Evolutionary conservation across 2,888 invertebrate species (phyloP).

Genomic region (Protodeltote pygarga): DNA sequence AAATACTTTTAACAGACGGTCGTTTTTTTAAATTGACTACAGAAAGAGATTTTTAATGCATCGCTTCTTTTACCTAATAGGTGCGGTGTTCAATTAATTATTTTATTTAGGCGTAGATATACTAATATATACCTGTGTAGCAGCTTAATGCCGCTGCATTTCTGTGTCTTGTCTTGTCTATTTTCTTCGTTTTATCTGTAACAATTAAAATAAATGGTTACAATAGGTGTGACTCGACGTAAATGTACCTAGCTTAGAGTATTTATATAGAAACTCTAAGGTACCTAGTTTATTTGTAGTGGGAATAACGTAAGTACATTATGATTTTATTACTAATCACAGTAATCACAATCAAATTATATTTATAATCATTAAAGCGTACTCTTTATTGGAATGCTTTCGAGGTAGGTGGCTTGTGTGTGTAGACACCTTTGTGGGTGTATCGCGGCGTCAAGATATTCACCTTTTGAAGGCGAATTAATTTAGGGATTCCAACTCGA

Average conservation of each 20-base stretch:
- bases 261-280: neutral
- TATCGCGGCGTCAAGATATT: slow-evolving; percentile 46
- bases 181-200: slow-evolving; percentile 57
- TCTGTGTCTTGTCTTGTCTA: slow-evolving; percentile 52
- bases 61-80: neutral
- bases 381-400: neutral
- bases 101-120: no score
- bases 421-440: slow-evolving; percentile 17
- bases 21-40: no score
- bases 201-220: slow-evolving; percentile 47
- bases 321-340: no score
- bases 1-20: no score
- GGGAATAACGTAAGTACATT: no score
- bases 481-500: slow-evolving; percentile 63
- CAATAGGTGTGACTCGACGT: neutral
- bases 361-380: neutral
- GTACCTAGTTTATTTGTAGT: no score
- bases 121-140: slow-evolving; percentile 66
- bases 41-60: neutral
- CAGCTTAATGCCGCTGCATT: slow-evolving; percentile 85
- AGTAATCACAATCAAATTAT: neutral
- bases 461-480: slow-evolving; percentile 62
- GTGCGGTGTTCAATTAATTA: neutral
- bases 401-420: slow-evolving; percentile 1
- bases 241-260: neutral